Evolutionary conservation across 2,888 invertebrate genomes (phyloP), one percentile per base, ranked within the genome.

Genomic region (Sinelater perroti): DNA sequence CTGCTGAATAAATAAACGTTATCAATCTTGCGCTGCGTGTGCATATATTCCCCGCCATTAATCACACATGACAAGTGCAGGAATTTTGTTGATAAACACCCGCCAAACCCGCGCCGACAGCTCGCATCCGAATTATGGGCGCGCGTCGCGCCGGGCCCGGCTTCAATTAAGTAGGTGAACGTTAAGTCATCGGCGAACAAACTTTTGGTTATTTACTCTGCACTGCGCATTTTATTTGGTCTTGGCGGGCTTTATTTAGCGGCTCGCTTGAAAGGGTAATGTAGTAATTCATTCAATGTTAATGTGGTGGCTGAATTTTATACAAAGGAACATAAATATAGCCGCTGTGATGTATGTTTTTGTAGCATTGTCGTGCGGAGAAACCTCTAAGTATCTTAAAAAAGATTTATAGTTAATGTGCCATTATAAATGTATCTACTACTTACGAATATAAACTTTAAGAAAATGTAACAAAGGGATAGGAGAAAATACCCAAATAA

Each of bases 71-170:
- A 31, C 40, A 51, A 50, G 38, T 30, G 40, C 20, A 52, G 33
- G 42, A 44, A 53, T 53, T 33, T 35, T 46, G 45, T 53, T 46
- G 46, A 53, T 53, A 53, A 36, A 53, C 53, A 53, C 46, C 35
- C 10, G 36, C 7, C 45, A 18, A 35, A 45, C 40, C 13, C 18
- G n/a, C 21, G 51, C 6, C 42, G 51, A 51, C 51, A 51, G 42
- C 51, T 4, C 13, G 14, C 14, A 24, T 24, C 40, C 40, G 26
- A 40, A 26, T 11, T 11, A 11, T 18, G n/a, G 2, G 13, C 7
- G 24, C 14, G 26, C n/a, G n/a, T n/a, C n/a, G n/a, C n/a, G n/a
- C n/a, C n/a, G n/a, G n/a, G n/a, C n/a, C n/a, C n/a, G n/a, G n/a
- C n/a, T n/a, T n/a, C n/a, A n/a, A n/a, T n/a, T n/a, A n/a, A n/a